phyloP scores from a whole-genome alignment of 2,113 vertebrate species.

The Melospiza melodia region DNA sequence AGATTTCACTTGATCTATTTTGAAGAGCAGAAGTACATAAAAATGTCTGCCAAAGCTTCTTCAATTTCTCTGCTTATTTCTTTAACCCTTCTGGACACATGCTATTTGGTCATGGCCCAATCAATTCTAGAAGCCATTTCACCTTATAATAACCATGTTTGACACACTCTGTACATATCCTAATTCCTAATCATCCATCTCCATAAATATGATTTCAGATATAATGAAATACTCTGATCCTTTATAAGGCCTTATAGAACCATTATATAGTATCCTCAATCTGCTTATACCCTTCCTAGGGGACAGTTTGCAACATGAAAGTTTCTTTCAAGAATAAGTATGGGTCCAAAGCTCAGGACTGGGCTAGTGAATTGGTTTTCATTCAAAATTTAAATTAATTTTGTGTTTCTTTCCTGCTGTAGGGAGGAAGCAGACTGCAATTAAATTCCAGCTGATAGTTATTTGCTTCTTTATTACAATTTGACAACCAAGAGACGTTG shows the following conservation, averaged over 20 bases:
- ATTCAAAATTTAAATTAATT: neutral
- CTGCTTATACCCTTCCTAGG: neutral
- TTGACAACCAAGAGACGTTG: neutral
- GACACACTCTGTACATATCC: neutral
- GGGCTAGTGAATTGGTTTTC: neutral
- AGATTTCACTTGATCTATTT: constrained; percentile 35
- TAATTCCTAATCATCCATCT: constrained; percentile 12
- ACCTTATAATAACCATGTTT: neutral
- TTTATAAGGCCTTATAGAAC: neutral
- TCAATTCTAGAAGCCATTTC: constrained; percentile 41
- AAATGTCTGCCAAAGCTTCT: constrained; percentile 41
- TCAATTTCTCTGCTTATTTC: constrained; percentile 27
- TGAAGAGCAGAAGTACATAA: constrained; percentile 34
- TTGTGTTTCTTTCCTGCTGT: neutral
- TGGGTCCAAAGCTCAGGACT: neutral
- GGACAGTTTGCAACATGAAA: neutral
- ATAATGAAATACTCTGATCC: neutral
- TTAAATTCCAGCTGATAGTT: neutral
- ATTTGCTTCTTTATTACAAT: neutral
- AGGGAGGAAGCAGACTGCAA: neutral
- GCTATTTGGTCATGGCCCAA: neutral
- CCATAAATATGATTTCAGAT: constrained; percentile 36
- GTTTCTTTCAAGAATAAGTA: neutral
- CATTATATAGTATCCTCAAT: neutral
- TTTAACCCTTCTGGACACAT: neutral